Base-by-base conservation (phyloP, 2,888 invertebrate genomes). In the Phlogophora meticulosa region DNA sequence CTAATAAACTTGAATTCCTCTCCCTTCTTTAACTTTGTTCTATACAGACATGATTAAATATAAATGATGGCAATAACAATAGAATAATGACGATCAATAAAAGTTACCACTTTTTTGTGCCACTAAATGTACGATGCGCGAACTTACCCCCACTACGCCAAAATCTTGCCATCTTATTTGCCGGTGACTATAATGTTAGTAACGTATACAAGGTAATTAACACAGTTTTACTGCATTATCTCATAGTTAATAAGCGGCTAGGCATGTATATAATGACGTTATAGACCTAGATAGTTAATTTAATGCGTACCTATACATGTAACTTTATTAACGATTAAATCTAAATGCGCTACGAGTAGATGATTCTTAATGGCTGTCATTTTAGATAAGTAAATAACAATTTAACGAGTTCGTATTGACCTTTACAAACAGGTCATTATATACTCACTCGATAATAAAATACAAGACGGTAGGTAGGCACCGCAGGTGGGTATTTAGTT, bases 171-270 rank as follows among this genome's bases (percentile, higher is more conserved):
- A n/a, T n/a, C n/a, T n/a, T n/a, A n/a, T n/a, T n/a, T n/a, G n/a
- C n/a, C n/a, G n/a, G n/a, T n/a, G n/a, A n/a, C n/a, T n/a, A n/a
- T n/a, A 80, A 80, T 76, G 72, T 70, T 58, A 73, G 71, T 67
- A 76, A 80, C 68, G 51, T 67, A 81, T 69, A 76, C 64, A 72
- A 80, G 40, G 67, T 81, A 83, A 87, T 86, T 87, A 86, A 80
- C 86, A 87, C 83, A 85, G 76, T 85, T 87, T 84, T 80, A 63
- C 51, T 62, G 46, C 49, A 67, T 76, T 73, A 74, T 70, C 65
- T 72, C 78, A 51, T 52, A 42, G 38, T 48, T 77, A 66, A 55
- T 76, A 65, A 70, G 45, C 62, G 51, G 57, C 15, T 56, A 56
- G 36, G 57, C 24, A 55, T 55, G 42, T 59, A 45, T 34, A 7